Conservation (phyloP, 2,888 invertebrate genomes). For the Polyommatus icarus region DNA sequence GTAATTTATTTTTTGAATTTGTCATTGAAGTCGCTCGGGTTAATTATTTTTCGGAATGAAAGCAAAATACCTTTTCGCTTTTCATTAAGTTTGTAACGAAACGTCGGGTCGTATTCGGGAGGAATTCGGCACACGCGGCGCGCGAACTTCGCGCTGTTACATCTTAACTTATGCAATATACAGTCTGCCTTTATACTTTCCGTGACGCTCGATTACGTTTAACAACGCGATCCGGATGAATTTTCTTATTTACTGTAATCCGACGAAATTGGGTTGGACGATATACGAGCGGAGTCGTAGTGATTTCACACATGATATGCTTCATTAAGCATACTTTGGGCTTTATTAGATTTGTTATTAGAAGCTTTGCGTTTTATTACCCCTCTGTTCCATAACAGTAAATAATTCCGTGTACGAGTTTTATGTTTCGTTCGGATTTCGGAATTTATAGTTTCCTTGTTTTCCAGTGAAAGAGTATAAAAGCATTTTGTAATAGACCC, state of each 20-base stretch:
- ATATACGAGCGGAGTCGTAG: conserved; percentile 60
- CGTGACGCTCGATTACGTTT: conserved; percentile 77
- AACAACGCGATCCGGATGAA: conserved; percentile 74
- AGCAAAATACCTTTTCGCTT: conserved; percentile 33
- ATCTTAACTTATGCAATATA: conserved; percentile 79
- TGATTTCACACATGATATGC: conserved; percentile 66
- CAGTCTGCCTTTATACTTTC: conserved; percentile 78
- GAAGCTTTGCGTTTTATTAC: conserved; percentile 46
- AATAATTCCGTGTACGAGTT: not conserved
- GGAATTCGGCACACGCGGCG: conserved; percentile 73
- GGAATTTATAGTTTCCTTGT: not conserved
- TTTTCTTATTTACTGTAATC: conserved; percentile 77
- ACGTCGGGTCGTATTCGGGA: conserved; percentile 61
- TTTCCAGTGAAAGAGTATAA: not conserved
- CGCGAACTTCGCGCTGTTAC: conserved; percentile 77
- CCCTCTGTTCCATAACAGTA: not conserved
- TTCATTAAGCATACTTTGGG: conserved; percentile 59
- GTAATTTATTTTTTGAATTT: conserved; percentile 26
- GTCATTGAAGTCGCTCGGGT: conserved; percentile 14
- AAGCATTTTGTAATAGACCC: not conserved
- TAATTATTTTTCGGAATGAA: conserved; percentile 29
- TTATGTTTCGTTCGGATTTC: not conserved
- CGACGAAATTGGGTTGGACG: conserved; percentile 60
- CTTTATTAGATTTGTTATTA: conserved; percentile 47
- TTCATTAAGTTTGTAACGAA: conserved; percentile 52